Evolutionary conservation across 2,888 invertebrate genomes (phyloP).

Genomic region (Pachymerium ferrugineum): DNA sequence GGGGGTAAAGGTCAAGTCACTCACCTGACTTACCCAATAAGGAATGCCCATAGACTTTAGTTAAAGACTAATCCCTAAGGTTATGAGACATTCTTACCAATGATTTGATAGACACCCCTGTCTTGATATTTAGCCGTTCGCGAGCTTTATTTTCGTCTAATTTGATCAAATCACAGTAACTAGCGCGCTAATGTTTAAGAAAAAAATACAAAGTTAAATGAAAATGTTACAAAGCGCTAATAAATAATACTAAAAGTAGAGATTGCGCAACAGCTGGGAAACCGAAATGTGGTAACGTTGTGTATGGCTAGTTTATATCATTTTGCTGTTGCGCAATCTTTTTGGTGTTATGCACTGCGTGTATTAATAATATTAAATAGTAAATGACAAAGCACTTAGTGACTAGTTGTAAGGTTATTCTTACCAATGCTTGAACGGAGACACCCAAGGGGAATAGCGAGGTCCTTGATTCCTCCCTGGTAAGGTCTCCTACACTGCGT

Average conservation of each 20-base stretch:
- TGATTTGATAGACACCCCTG: constrained; percentile 35
- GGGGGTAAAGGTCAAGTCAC: not conserved
- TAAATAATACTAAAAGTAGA: too few species aligned
- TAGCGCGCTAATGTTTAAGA: constrained; percentile 34
- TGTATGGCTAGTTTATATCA: too few species aligned
- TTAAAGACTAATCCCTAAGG: not conserved
- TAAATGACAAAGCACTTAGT: too few species aligned
- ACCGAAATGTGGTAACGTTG: too few species aligned
- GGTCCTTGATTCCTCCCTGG: constrained; percentile 24
- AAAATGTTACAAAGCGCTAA: not conserved
- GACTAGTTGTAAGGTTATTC: not conserved
- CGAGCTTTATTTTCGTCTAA: constrained; percentile 28
- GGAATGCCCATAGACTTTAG: not conserved
- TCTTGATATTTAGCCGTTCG: constrained; percentile 29
- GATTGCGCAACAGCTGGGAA: too few species aligned
- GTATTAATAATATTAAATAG: too few species aligned
- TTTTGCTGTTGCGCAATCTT: too few species aligned
- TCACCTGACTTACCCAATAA: constrained; percentile 9
- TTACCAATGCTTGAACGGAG: constrained; percentile 37
- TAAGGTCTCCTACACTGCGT: constrained; percentile 31
- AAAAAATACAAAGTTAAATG: not conserved
- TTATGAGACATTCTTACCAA: constrained; percentile 34
- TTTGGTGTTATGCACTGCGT: too few species aligned
- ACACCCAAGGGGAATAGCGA: constrained; percentile 33
- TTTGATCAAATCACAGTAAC: constrained; percentile 36